Conservation (phyloP, 2,113 vertebrate genomes). For the Anoplopoma fimbria region DNA sequence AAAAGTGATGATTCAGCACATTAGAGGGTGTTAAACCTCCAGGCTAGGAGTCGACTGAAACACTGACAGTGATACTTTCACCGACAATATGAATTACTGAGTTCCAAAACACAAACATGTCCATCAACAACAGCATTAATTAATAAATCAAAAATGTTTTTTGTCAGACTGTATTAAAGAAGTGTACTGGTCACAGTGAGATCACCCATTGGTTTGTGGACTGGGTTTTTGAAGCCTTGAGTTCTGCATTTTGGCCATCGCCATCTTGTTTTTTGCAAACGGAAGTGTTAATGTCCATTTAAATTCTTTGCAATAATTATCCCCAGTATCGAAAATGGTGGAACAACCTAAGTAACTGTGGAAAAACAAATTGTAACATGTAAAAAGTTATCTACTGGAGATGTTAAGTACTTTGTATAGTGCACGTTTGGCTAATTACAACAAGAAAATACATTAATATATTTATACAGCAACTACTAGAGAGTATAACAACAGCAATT, state of each 20-base stretch:
- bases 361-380: background rate
- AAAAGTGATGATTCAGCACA: conserved; percentile 30
- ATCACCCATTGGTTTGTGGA: too few relatives aligned
- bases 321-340: too few relatives aligned
- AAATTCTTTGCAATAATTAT: too few relatives aligned
- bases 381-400: background rate
- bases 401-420: background rate
- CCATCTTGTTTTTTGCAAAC: too few relatives aligned
- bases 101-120: background rate
- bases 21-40: conserved; percentile 13
- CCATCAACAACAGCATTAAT: background rate
- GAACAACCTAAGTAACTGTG: background rate
- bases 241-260: too few relatives aligned
- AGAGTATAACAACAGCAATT: background rate
- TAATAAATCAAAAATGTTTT: background rate
- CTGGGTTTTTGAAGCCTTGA: too few relatives aligned
- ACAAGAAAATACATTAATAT: background rate
- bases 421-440: background rate
- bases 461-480: background rate
- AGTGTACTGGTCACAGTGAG: too few relatives aligned
- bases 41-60: background rate
- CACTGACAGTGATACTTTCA: background rate
- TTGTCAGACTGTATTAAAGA: too few relatives aligned
- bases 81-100: background rate
- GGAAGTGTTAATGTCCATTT: too few relatives aligned